phyloP scores from a whole-genome alignment of 2,888 invertebrate genomes.

The Ormyrus pomaceus region DNA sequence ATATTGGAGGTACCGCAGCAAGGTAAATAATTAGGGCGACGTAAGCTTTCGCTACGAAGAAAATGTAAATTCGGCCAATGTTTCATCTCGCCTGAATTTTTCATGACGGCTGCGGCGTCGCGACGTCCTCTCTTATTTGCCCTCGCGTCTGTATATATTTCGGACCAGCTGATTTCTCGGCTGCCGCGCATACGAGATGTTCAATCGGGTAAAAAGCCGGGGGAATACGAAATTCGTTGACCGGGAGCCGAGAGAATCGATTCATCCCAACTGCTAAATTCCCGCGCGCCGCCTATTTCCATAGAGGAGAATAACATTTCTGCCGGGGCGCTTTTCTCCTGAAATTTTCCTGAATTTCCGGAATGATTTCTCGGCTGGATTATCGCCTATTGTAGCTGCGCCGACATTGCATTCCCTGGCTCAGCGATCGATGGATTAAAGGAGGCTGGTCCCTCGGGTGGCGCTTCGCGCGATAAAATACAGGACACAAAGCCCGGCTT shows the following conservation, averaged over 20 bases:
- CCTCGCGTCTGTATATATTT: background rate
- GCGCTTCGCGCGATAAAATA: no score
- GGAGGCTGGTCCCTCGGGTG: no score
- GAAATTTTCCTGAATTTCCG: conserved; percentile 40
- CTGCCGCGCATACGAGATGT: background rate
- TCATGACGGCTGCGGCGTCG: background rate
- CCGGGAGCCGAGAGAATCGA: background rate
- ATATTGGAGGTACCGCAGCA: no score
- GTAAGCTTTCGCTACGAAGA: no score
- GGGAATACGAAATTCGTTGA: conserved; percentile 31
- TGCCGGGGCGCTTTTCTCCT: conserved; percentile 31
- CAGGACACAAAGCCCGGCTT: no score
- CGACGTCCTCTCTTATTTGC: background rate
- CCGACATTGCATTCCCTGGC: no score
- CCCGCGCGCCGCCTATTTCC: conserved; percentile 43
- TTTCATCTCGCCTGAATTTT: background rate
- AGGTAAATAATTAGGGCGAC: no score
- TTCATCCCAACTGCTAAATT: conserved; percentile 35
- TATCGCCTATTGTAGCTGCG: conserved; percentile 33
- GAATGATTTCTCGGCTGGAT: conserved; percentile 54
- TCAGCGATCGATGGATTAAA: no score
- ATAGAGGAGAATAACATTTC: conserved; percentile 32
- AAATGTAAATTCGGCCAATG: no score
- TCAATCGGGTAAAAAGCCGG: conserved; percentile 9
- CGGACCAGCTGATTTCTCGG: background rate